Base-by-base conservation (phyloP, 2,888 invertebrate species). In the Tholera decimalis region DNA sequence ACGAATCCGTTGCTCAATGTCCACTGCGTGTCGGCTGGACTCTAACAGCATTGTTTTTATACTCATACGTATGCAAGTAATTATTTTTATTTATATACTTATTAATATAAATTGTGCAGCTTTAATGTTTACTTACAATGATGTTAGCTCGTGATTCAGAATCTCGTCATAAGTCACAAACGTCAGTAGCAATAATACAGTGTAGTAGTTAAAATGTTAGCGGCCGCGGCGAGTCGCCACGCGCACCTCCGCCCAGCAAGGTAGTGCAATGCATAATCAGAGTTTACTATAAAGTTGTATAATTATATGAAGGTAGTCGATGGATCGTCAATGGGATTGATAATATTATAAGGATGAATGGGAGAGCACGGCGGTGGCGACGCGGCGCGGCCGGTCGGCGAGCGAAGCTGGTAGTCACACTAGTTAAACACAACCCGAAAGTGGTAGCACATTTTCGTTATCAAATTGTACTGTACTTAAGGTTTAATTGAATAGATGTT, bases 161-260 rank as follows among this genome's bases (percentile, higher is more conserved):
- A 95, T 95, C 95, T 95, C 94, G 95, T 95, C 93, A 93, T 94
- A 94, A 94, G 95, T 95, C 95, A 95, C 95, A 95, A 95, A 92
- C 84, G 92, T 93, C 92, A 93, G 94, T 94, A 95, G 95, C 93
- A 93, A 94, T 94, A 93, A 87, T 82, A 90, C 92, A 91, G 92
- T 89, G 83, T 91, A 91, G 90, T 90, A 90, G 89, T 85, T 88
- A 87, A 78, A 86, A 84, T 82, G 87, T 84, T 83, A 75, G 87
- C 85, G 84, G 80, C 83, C 76, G 82, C 86, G 84, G 85, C 83
- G 80, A 78, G 83, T 83, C 85, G 79, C 82, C 84, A 81, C 88
- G 73, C 83, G 80, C 83, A 69, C 79, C 74, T 80, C 79, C 84
- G 65, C 78, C 73, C 73, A 70, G 61, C 70, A 74, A 80, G 79